Evolutionary conservation across 1,140 invertebrate genomes (phyloP), one percentile per base, ranked within the genome.

Genomic region (Leptopilina boulardi): DNA sequence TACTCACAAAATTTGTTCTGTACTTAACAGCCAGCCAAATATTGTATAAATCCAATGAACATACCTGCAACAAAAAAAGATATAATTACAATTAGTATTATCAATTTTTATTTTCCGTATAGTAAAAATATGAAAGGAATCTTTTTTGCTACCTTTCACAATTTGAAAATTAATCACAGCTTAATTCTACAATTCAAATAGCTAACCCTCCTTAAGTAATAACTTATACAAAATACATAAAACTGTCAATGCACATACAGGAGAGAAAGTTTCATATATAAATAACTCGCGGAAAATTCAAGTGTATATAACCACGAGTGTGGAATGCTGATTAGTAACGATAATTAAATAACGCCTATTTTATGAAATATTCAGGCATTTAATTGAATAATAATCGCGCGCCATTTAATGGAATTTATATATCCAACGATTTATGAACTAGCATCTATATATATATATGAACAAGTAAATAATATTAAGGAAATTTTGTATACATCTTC

Each of bases 231-330:
- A 13, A 26, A 66, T 66, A 9, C 56, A 66, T 66, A 66, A 15
- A 30, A 66, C 23, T 26, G 23, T 66, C 23, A 23, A 66, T 30
- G 56, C 23, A 66, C 21, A 4, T 6, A 34, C 30, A 26, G n/a
- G 56, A 66, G 56, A 59, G 56, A 59, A 66, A 66, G 23, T 66
- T 26, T 11, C 15, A 66, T 66, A 66, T 30, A 66, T 66, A 66
- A 66, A 66, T 30, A 19, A 56, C 23, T 23, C 56, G 13, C 26
- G 23, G 56, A 26, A 66, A 66, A 66, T 66, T 66, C 5, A 21
- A 23, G 23, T 59, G 5, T 2, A 3, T 30, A 30, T 30, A 30
- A 13, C 21, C 56, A 13, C 26, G 21, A 59, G 21, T 21, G 11
- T 21, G 59, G 59, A 66, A 30, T 66, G 59, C 21, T 66, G 59